Evolutionary conservation across 2,888 invertebrate genomes (phyloP), one percentile per base, ranked within the genome.

Genomic region (Troides helena): DNA sequence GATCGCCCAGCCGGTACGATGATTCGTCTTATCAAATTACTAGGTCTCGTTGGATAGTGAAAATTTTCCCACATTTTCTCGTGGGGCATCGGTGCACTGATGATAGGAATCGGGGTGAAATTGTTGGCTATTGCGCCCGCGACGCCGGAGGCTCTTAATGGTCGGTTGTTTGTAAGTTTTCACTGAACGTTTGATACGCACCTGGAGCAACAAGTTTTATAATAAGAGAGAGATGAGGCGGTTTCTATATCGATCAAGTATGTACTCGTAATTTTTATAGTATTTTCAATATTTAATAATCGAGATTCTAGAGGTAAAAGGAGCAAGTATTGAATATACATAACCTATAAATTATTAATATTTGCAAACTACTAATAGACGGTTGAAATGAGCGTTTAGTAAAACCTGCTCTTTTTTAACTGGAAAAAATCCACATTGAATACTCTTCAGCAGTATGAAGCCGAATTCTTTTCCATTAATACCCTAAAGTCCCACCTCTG

Each of bases 11-110:
- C 85, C 85, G 83, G 86, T 86, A 87, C 85, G 87, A 89, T 87
- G 91, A 88, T 89, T 87, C 89, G 83, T 82, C 88, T 88, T 87
- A 91, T 92, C 90, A 92, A 92, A 92, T 91, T 89, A 86, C 85
- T 70, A 80, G 84, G 85, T 84, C 82, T 83, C 78, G 80, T 82
- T 79, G 81, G 82, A 81, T 83, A 86, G 89, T 90, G 90, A 90
- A 92, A 90, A 91, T 90, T 85, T 91, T 90, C 90, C 88, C 90
- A 90, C 90, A 90, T 92, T 92, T 92, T 92, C 92, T 91, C 83
- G 83, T 77, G 77, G 82, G 80, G 79, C 81, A 81, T 82, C 83
- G 81, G 73, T 76, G 79, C 76, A 76, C 78, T 81, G 90, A 92
- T 92, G 86, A 90, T 92, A 92, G 90, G 90, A 87, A 92, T 92